phyloP scores from a whole-genome alignment of 2,888 invertebrate species.

The Tholera decimalis region DNA sequence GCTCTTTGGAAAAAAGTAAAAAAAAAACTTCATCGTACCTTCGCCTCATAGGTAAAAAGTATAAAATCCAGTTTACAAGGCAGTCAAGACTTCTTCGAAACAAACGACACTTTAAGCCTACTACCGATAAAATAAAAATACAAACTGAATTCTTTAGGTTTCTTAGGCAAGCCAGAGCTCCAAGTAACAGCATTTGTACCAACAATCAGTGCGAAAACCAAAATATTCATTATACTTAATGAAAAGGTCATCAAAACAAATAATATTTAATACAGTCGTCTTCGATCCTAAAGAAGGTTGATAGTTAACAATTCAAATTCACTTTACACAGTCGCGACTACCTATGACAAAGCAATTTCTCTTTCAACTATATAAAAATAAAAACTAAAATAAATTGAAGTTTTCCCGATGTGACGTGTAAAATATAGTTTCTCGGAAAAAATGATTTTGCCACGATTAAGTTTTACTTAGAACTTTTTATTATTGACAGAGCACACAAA shows the following conservation, averaged over 20 bases:
- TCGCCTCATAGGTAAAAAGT: too few species aligned
- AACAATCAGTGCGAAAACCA: constrained; percentile 16
- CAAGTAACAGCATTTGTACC: constrained; percentile 25
- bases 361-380: not conserved
- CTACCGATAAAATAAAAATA: not conserved
- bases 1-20: too few species aligned
- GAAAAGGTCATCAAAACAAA: not conserved
- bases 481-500: constrained; percentile 14
- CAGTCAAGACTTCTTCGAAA: too few species aligned
- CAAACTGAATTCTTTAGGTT: constrained; percentile 28
- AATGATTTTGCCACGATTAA: constrained; percentile 5
- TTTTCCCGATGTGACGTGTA: constrained; percentile 1
- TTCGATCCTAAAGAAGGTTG: constrained; percentile 20
- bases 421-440: constrained; percentile 14
- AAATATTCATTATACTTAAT: not conserved
- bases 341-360: constrained; percentile 4
- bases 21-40: too few species aligned
- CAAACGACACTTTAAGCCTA: too few species aligned
- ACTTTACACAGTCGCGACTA: constrained; percentile 22
- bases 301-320: constrained; percentile 5
- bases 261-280: not conserved
- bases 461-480: constrained; percentile 22
- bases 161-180: constrained; percentile 13
- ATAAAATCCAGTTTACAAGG: too few species aligned
- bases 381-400: constrained; percentile 33